A percentile compares a stretch with the other conserved stretches of the same genome.
Evolutionary conservation across 2,888 invertebrate species (phyloP).

Genomic region (Cerastis leucographa): DNA sequence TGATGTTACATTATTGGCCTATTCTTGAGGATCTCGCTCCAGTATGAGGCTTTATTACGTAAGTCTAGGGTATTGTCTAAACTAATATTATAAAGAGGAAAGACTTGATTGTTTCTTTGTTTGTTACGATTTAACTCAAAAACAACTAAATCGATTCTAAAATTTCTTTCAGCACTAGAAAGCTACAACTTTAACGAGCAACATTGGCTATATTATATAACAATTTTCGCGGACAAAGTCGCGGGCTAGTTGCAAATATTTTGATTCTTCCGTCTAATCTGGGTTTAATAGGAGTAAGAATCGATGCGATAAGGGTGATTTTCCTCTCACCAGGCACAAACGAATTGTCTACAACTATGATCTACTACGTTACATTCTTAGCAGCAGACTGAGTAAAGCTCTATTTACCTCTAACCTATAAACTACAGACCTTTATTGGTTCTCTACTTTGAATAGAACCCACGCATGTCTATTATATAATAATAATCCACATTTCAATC

Average conservation of each 20-base stretch:
- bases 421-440: background rate
- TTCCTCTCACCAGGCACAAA: background rate
- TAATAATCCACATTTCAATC: slow-evolving; percentile 32
- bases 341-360: background rate
- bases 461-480: slow-evolving; percentile 12
- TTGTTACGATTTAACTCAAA: too few species aligned
- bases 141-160: too few species aligned
- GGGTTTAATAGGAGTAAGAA: background rate
- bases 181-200: too few species aligned
- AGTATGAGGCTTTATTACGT: background rate
- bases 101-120: too few species aligned
- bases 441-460: slow-evolving; percentile 2
- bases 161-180: too few species aligned
- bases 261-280: background rate
- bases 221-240: too few species aligned
- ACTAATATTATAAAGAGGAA: too few species aligned
- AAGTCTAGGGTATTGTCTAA: background rate
- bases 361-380: background rate
- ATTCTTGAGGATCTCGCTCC: background rate
- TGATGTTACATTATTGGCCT: background rate
- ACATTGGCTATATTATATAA: too few species aligned
- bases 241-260: too few species aligned
- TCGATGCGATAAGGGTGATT: background rate
- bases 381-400: background rate
- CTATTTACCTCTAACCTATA: slow-evolving; percentile 7